Evolutionary conservation across 2,888 invertebrate species (phyloP).

Genomic region (Patella depressa): DNA sequence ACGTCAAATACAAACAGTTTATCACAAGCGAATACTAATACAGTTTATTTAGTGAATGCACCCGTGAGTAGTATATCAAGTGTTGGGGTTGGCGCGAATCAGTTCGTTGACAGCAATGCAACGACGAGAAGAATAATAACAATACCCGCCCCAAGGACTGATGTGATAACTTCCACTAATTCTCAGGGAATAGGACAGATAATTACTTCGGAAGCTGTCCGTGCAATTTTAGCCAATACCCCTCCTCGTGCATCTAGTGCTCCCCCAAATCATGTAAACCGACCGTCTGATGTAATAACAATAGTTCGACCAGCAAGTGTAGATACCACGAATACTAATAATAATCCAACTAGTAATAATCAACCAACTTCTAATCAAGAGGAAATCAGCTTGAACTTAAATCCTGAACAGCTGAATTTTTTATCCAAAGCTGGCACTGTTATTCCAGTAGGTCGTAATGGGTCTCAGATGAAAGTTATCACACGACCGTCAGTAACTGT

Average conservation of each 20-base stretch:
- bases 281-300: constrained; percentile 32
- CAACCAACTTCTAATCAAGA: constrained; percentile 27
- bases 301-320: constrained; percentile 62
- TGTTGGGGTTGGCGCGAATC: constrained; percentile 4
- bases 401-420: constrained; percentile 54
- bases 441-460: constrained; percentile 55
- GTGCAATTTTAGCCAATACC: constrained; percentile 35
- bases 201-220: constrained; percentile 35
- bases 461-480: constrained; percentile 32
- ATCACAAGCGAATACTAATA: constrained; percentile 10
- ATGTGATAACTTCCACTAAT: constrained; percentile 27
- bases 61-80: constrained; percentile 15
- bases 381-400: constrained; percentile 34
- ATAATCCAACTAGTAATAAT: constrained; percentile 13
- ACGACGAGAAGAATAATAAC: background rate
- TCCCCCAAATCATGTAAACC: constrained; percentile 44
- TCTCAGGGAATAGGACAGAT: constrained; percentile 33
- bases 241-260: constrained; percentile 60
- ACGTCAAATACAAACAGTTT: constrained; percentile 16
- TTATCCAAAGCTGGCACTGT: constrained; percentile 63
- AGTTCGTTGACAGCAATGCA: background rate
- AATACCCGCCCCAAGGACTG: constrained; percentile 16
- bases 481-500: constrained; percentile 14
- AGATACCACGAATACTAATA: constrained; percentile 31
- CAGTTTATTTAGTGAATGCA: constrained; percentile 22